These are phyloP conservation scores for Eucriotettix oculatus DNA, from an alignment of 2,888 invertebrate genomes.

Conservation along the genomic window DNA sequence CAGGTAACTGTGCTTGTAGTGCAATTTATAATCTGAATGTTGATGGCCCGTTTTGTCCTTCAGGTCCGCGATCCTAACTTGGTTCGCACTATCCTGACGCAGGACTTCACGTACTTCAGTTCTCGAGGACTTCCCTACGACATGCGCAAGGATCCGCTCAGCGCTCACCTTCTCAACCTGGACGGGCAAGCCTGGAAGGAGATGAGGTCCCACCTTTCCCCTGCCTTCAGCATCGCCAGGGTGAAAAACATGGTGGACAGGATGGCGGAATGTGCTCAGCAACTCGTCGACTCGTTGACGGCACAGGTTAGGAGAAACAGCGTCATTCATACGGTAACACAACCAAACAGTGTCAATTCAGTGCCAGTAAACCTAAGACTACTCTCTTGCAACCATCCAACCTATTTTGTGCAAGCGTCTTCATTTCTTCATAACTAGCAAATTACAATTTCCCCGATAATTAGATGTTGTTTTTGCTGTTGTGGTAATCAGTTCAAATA, in stretches of 20 bases:
- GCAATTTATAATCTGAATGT: no score
- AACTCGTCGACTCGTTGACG: constrained; percentile 20
- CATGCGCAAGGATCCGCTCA: constrained; percentile 21
- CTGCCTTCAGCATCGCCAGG: constrained; percentile 35
- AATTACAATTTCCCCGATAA: no score
- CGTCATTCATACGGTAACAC: no score
- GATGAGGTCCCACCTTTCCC: constrained; percentile 31
- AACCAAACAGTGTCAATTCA: no score
- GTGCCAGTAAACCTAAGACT: no score
- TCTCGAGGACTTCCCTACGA: background rate
- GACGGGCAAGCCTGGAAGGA: constrained; percentile 34
- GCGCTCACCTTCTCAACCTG: constrained; percentile 25
- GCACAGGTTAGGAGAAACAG: background rate
- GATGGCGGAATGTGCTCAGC: constrained; percentile 24
- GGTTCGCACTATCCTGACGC: background rate
- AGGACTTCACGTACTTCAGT: background rate
- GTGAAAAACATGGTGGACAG: constrained; percentile 32
- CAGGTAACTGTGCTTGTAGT: no score
- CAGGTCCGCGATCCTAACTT: background rate
- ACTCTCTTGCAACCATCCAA: no score
- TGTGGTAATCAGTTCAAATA: no score
- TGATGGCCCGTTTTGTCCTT: no score
- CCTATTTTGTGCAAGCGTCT: no score
- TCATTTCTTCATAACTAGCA: no score
- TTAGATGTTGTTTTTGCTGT: no score